Percentiles rank a stretch among this genome's conserved stretches.
Evolutionary conservation across 2,113 vertebrate genomes (phyloP).

Genomic region (Cacatua alba): DNA sequence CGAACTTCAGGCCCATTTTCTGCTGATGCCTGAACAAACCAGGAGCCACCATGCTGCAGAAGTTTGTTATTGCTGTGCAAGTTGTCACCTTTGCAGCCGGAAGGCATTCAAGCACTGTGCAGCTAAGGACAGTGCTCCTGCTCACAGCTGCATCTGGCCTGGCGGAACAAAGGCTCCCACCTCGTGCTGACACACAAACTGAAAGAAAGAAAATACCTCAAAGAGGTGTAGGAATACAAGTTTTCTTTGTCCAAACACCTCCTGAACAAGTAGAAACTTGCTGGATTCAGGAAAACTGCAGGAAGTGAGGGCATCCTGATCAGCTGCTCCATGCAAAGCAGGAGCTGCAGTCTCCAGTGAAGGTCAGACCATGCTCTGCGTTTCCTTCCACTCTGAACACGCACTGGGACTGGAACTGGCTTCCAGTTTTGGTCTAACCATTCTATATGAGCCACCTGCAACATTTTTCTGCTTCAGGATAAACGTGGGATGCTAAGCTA

Average conservation of each 20-base stretch:
- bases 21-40: not conserved
- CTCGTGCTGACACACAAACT: not conserved
- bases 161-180: not conserved
- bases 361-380: not conserved
- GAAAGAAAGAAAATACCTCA: not conserved
- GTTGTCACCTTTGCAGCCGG: not conserved
- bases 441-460: not conserved
- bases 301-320: not conserved
- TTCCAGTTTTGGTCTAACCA: not conserved
- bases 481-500: not conserved
- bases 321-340: not conserved
- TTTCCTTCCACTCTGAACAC: not conserved
- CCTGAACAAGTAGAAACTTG: not conserved
- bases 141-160: not conserved
- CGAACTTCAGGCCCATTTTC: not conserved
- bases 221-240: not conserved
- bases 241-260: not conserved
- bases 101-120: accelerated
- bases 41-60: accelerated
- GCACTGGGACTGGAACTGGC: not conserved
- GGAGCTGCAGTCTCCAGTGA: not conserved
- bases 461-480: not conserved
- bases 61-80: not conserved
- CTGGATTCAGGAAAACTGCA: not conserved
- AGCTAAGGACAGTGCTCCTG: not conserved